phyloP scores from a whole-genome alignment of 2,888 invertebrate species.

The Dicyrtomina minuta region DNA sequence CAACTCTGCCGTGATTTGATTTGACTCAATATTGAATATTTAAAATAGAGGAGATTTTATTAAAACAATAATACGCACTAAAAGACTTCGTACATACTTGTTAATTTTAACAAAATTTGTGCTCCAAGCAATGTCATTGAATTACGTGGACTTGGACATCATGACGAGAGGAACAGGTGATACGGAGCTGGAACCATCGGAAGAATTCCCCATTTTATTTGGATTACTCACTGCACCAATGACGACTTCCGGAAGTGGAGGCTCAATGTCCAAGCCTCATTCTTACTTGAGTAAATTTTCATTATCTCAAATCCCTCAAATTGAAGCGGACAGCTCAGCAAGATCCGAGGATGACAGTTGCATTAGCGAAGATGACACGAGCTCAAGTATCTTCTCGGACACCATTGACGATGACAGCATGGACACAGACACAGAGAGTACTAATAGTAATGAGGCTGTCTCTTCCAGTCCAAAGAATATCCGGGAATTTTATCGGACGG shows the following conservation, averaged over 20 bases:
- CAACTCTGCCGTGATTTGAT: too few relatives aligned
- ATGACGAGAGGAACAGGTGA: constrained; percentile 12
- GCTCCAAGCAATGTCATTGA: too few relatives aligned
- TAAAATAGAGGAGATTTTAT: too few relatives aligned
- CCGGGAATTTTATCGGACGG: too few relatives aligned
- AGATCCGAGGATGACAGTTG: neutral
- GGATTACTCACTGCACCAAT: constrained; percentile 38
- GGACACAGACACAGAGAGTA: constrained; percentile 1
- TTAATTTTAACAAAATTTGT: too few relatives aligned
- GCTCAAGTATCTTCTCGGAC: constrained; percentile 3
- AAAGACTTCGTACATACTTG: too few relatives aligned
- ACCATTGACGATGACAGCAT: neutral
- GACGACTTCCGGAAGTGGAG: neutral
- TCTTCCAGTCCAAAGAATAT: neutral
- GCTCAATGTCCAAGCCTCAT: neutral
- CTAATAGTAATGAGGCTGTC: neutral
- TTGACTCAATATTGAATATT: too few relatives aligned
- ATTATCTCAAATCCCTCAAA: neutral
- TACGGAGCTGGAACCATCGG: constrained; percentile 42
- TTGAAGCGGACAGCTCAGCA: constrained; percentile 29
- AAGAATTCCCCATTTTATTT: constrained; percentile 48
- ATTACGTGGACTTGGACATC: constrained; percentile 14
- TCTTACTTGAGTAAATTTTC: neutral
- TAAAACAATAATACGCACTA: too few relatives aligned
- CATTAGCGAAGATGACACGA: neutral